Base-by-base conservation (phyloP, 1,140 invertebrate genomes). In the Cydia splendana region DNA sequence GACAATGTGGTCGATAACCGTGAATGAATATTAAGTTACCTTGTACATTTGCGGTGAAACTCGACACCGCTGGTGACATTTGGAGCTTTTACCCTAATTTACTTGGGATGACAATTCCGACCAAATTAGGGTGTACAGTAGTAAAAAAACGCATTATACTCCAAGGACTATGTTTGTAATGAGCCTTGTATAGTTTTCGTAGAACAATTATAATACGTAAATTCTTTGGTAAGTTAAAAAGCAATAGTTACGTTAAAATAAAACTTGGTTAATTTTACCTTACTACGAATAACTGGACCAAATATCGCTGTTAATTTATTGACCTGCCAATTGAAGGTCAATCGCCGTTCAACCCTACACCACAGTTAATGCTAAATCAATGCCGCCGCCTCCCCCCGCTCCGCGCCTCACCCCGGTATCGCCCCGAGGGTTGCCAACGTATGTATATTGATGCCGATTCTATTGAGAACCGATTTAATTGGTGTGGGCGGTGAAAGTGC, bases 381-480 rank as follows among this genome's bases (percentile, higher is more conserved):
- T 38, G 65, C 13, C 28, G 28, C 65, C 12, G 10, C 65, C 28
- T n/a, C 65, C 13, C 65, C 65, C 65, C 65, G 65, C 30, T 2
- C 13, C 13, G 2, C 28, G 12, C 28, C 18, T 15, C 65, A 12
- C 30, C 65, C 65, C 65, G 65, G 30, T 6, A 2, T 38, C 28
- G 65, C 30, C 65, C 0, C 28, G 65, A 30, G 65, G 28, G 24
- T 67, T 34, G 30, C 28, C 65, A 67, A n/a, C 65, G 24, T 65
- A 65, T 67, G 38, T 34, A 67, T 34, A 67, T 67, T 34, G 24
- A 34, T 67, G 65, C 30, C 24, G 30, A 34, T 15, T 30, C 12
- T 38, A 67, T 67, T 67, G 65, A 67, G 30, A 67, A 67, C 65
- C 24, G 65, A 67, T 67, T 67, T 62, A 62, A 62, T 62, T 62